Percentiles rank a stretch among this genome's conserved stretches.
These are phyloP conservation scores for Columba janthina DNA, from an alignment of 2,113 vertebrate species.

Conservation along the genomic window DNA sequence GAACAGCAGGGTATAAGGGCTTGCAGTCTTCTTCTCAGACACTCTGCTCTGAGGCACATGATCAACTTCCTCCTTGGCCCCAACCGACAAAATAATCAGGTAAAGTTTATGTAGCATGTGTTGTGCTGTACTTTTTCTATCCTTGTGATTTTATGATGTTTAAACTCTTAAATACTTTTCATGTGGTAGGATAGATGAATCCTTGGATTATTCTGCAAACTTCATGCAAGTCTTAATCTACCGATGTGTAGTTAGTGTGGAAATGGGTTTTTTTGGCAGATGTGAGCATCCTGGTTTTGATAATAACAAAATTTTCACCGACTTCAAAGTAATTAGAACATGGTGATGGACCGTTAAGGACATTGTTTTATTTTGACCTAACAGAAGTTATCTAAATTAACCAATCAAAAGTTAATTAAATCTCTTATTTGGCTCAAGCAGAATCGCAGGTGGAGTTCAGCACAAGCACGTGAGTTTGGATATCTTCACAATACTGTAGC, in stretches of 20 bases:
- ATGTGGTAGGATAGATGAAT: not conserved
- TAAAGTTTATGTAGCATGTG: constrained; percentile 14
- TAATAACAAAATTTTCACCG: not conserved
- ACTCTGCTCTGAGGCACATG: constrained; percentile 92
- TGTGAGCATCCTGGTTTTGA: accelerated
- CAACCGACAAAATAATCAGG: constrained; percentile 91
- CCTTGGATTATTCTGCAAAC: not conserved
- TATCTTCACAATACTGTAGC: constrained; percentile 95
- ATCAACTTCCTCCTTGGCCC: constrained; percentile 92
- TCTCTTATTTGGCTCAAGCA: constrained; percentile 55
- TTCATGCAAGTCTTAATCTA: not conserved
- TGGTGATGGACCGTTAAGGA: not conserved
- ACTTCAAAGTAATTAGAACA: not conserved
- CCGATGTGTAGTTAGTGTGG: accelerated
- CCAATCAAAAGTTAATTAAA: not conserved
- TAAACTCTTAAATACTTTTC: not conserved
- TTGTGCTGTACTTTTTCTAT: not conserved
- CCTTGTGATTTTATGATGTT: not conserved
- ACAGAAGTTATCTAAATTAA: not conserved
- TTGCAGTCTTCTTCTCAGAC: constrained; percentile 89
- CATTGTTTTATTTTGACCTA: not conserved
- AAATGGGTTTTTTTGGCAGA: not conserved
- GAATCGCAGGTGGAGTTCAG: constrained; percentile 97
- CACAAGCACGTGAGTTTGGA: constrained; percentile 95
- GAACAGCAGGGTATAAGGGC: constrained; percentile 86